Evolutionary conservation across 2,113 vertebrate genomes (phyloP).

Genomic region (Vidua chalybeata): DNA sequence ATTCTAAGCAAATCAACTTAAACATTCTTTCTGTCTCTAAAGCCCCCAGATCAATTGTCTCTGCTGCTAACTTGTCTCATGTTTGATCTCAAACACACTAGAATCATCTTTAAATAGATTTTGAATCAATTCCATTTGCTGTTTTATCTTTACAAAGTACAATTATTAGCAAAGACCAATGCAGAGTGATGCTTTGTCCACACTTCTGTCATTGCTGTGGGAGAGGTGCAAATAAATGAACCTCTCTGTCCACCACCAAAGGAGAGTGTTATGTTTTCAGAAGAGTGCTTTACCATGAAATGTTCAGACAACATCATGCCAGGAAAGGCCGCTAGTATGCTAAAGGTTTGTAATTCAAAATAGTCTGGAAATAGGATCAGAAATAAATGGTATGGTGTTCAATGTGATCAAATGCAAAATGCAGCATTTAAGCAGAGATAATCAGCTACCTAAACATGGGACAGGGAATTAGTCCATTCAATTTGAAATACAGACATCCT

Average conservation of each 20-base stretch:
- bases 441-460: neutral
- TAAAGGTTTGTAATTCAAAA: neutral
- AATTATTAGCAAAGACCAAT: neutral
- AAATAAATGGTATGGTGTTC: neutral
- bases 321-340: neutral
- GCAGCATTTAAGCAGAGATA: neutral
- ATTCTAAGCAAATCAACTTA: neutral
- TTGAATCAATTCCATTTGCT: neutral
- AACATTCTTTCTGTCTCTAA: neutral
- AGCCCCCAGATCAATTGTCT: neutral
- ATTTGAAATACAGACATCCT: neutral
- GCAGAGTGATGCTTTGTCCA: neutral
- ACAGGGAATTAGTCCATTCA: neutral
- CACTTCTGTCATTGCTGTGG: neutral
- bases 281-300: neutral
- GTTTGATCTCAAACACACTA: neutral
- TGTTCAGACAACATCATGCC: neutral
- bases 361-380: neutral
- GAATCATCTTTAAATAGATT: neutral
- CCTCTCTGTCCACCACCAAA: neutral
- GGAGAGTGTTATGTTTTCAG: neutral
- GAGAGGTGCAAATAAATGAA: conserved; percentile 7
- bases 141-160: neutral
- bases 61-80: neutral
- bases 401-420: neutral